These are phyloP conservation scores for Pollenia griseotomentosa DNA, from an alignment of 2,888 invertebrate species.

Conservation along the genomic window DNA sequence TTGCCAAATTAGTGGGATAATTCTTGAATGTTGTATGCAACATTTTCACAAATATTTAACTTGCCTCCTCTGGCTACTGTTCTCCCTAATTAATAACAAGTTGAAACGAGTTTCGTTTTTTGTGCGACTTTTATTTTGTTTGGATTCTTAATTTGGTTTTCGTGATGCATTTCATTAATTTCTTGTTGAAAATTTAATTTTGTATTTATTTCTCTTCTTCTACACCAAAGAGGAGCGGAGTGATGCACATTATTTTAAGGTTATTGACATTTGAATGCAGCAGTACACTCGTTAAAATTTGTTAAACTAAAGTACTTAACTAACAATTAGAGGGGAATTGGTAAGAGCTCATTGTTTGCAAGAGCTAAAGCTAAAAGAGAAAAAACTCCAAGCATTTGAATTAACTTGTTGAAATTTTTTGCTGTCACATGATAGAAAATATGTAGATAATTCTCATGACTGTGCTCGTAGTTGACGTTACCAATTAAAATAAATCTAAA, in stretches of 20 bases:
- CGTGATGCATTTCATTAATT: constrained; percentile 69
- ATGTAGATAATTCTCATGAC: constrained; percentile 5
- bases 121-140: constrained; percentile 35
- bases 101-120: constrained; percentile 34
- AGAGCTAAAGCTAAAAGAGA: not conserved
- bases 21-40: constrained; percentile 56
- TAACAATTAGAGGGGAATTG: constrained; percentile 49
- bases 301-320: constrained; percentile 47
- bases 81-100: constrained; percentile 75
- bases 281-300: constrained; percentile 28
- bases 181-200: constrained; percentile 56
- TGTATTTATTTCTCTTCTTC: not conserved
- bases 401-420: constrained; percentile 26
- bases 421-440: not conserved
- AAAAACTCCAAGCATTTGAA: constrained; percentile 13
- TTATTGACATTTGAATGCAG: constrained; percentile 62
- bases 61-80: constrained; percentile 72
- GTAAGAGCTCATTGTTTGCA: constrained; percentile 7
- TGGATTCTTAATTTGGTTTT: constrained; percentile 67
- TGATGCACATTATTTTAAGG: constrained; percentile 47
- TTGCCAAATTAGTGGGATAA: constrained; percentile 68
- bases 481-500: constrained; percentile 60
- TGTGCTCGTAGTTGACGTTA: constrained; percentile 30
- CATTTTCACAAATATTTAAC: not conserved
- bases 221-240: not conserved